phyloP scores from a whole-genome alignment of 92 coral and sea anemone species.

The Porites cylindrica region DNA sequence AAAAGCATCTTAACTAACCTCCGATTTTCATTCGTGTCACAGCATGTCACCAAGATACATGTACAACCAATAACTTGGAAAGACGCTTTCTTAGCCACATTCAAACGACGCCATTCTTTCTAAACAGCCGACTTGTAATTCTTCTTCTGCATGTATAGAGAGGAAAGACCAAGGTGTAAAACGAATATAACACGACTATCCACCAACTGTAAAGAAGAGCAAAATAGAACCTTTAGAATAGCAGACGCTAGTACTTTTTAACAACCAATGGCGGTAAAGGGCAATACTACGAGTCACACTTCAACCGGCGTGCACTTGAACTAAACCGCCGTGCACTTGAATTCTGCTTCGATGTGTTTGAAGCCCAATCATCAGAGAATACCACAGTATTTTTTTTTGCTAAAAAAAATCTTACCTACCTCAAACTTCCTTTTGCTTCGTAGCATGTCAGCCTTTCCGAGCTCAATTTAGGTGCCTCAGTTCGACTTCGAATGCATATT shows the following conservation, averaged over 20 bases:
- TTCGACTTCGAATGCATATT: slow-evolving; percentile 20
- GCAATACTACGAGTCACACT: slow-evolving; percentile 24
- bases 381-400: slow-evolving; percentile 21
- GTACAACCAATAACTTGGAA: too few species aligned
- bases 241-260: slow-evolving; percentile 12
- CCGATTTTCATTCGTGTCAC: too few species aligned
- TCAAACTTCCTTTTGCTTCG: slow-evolving; percentile 19
- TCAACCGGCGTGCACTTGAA: slow-evolving; percentile 26
- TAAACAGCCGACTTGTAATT: too few species aligned
- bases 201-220: slow-evolving; percentile 28
- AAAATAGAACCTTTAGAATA: slow-evolving; percentile 23
- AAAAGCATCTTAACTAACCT: too few species aligned
- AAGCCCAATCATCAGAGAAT: slow-evolving; percentile 24
- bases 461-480: slow-evolving; percentile 9
- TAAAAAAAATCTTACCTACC: slow-evolving; percentile 7
- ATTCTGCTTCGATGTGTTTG: slow-evolving; percentile 14
- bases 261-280: slow-evolving; percentile 31
- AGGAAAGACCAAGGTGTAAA: too few species aligned
- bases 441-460: slow-evolving; percentile 11
- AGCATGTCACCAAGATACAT: too few species aligned
- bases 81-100: too few species aligned
- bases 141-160: too few species aligned
- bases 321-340: slow-evolving; percentile 29
- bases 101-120: too few species aligned
- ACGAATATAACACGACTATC: background rate